Base-by-base conservation (phyloP, 2,797 vertebrate genomes). In the Ataeniobius toweri region DNA sequence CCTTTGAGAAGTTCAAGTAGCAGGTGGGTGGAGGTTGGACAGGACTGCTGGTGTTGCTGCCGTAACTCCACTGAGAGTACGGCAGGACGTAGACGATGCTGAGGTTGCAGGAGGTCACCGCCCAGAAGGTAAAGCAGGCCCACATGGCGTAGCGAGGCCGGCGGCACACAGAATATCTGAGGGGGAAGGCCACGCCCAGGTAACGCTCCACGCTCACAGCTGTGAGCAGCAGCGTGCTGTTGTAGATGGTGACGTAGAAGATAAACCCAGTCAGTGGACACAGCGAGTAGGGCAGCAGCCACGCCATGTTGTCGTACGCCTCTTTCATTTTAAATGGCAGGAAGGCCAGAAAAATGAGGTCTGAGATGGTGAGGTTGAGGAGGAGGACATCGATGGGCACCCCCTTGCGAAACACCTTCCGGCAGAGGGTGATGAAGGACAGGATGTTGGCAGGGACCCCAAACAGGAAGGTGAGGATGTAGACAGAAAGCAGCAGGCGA, bases 171-270 rank as follows among this genome's bases (percentile, higher is more conserved):
- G 96, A 94, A 75, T 97, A 97, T 31, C 88, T 87, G 80, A 97
- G 93, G 0, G 97, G 97, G 86, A 92, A 97, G 20, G 96, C 96
- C 1, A 97, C 97, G 0, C 97, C 96, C 36, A 98, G 89, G 78
- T 97, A 98, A 3, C 97, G 95, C 82, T 98, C 97, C 0, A 97
- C 89, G 14, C 96, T 96, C 13, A 98, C 94, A 0, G 95, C 97
- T 0, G 96, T 97, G 80, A 98, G 93, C 68, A 98, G 94, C 73
- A 97, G 91, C 0, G 96, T 97, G 93, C 97, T 97, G 92, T 95
- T 96, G 91, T 98, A 98, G 90, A 98, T 97, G 90, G 96, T 96
- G 89, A 95, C 95, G 88, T 95, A 98, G 90, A 97, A 98, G n/a
- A 96, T 74, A 24, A 97, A 97, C 0, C 92, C 93, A 0, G 91